Evolutionary conservation across 2,888 invertebrate genomes (phyloP).

Genomic region (Cosmopolites sordidus): DNA sequence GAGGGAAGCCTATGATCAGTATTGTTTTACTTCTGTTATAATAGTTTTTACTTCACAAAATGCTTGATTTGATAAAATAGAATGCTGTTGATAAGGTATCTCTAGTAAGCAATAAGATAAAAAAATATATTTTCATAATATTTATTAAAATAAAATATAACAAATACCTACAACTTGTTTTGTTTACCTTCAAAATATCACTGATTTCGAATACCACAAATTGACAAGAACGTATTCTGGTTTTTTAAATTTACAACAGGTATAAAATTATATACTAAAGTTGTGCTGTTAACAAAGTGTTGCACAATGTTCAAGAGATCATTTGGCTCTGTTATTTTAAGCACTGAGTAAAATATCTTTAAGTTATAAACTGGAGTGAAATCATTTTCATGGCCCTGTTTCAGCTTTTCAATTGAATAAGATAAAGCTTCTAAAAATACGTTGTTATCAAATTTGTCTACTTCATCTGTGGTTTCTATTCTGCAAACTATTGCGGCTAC

Average conservation of each 20-base stretch:
- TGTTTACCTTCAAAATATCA: slow-evolving; percentile 35
- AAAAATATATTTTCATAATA: no score
- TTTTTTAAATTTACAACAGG: slow-evolving; percentile 78
- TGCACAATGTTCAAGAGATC: slow-evolving; percentile 11
- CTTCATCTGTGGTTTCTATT: slow-evolving; percentile 49
- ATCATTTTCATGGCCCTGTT: slow-evolving; percentile 52
- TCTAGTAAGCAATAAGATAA: no score
- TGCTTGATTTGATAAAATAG: no score
- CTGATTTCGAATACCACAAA: slow-evolving; percentile 75
- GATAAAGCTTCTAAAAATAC: slow-evolving; percentile 56
- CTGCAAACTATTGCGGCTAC: slow-evolving; percentile 82
- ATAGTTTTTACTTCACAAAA: no score
- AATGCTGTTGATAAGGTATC: no score
- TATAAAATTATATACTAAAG: slow-evolving; percentile 68
- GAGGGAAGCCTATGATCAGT: no score
- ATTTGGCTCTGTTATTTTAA: slow-evolving; percentile 14
- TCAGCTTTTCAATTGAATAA: slow-evolving; percentile 52
- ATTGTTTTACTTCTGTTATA: no score
- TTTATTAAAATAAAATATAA: no score
- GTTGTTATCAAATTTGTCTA: slow-evolving; percentile 41
- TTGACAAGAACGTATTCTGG: slow-evolving; percentile 76
- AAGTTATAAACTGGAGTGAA: slow-evolving; percentile 64
- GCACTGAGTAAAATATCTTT: slow-evolving; percentile 72
- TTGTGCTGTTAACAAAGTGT: slow-evolving; percentile 42
- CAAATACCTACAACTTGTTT: no score